These are phyloP conservation scores for Apostichopus japonicus DNA, from an alignment of 35 echinoderm and acorn worm genomes.

Conservation along the genomic window DNA sequence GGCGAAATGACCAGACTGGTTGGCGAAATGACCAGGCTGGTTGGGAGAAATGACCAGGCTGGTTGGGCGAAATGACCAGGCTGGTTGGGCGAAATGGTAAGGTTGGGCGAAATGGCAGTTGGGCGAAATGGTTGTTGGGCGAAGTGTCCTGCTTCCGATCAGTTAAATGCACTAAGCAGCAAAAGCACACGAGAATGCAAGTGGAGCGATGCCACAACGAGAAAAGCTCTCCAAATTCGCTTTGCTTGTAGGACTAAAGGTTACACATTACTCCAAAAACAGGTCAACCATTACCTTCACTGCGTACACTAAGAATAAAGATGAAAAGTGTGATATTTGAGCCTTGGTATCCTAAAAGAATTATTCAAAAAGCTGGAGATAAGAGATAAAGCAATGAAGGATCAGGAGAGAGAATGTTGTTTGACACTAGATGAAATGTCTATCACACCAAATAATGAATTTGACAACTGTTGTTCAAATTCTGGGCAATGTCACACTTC, in stretches of 20 bases:
- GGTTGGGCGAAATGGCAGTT: no score
- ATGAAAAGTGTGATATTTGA: slow-evolving; percentile 45
- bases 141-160: no score
- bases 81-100: no score
- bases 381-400: slow-evolving; percentile 40
- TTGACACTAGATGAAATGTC: slow-evolving; percentile 33
- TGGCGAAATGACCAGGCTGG: no score
- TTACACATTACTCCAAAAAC: slow-evolving; percentile 13
- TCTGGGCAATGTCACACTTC: slow-evolving; percentile 1
- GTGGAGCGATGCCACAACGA: no score
- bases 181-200: background rate
- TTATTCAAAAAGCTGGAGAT: slow-evolving; percentile 49
- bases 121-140: no score
- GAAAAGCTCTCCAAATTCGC: no score
- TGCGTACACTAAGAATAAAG: slow-evolving; percentile 42
- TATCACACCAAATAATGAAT: background rate
- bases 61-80: no score
- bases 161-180: background rate
- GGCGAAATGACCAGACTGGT: no score
- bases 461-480: background rate
- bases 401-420: slow-evolving; percentile 42
- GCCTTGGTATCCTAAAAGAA: slow-evolving; percentile 57
- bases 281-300: slow-evolving; percentile 55
- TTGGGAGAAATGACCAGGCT: no score
- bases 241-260: no score